Conservation (phyloP, 2,797 vertebrate species). For the Manis crassicaudata region DNA sequence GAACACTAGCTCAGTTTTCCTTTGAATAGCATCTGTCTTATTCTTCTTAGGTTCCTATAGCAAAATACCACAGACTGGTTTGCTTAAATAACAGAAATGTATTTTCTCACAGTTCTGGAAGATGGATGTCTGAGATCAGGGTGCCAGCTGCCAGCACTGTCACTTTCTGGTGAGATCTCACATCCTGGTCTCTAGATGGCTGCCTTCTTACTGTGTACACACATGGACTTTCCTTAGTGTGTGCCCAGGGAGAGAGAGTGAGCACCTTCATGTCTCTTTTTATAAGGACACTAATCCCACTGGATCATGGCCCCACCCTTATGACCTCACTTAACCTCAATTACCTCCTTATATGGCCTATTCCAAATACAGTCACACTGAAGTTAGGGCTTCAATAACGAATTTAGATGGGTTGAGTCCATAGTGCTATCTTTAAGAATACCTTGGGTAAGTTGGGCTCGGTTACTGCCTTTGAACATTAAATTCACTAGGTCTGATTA, state of each 20-base stretch:
- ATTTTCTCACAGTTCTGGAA: neutral
- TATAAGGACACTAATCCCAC: neutral
- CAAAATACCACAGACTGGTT: neutral
- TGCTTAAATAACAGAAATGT: neutral
- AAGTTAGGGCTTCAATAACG: neutral
- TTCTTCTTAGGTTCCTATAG: neutral
- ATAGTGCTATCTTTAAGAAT: neutral
- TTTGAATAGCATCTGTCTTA: neutral
- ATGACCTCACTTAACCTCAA: neutral
- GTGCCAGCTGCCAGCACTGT: neutral
- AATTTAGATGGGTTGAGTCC: neutral
- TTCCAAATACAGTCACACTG: neutral
- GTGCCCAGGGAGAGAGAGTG: neutral
- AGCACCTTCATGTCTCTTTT: neutral
- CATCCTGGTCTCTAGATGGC: neutral
- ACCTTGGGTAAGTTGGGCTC: neutral
- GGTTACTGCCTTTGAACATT: neutral
- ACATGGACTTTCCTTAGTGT: neutral
- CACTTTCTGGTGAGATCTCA: neutral
- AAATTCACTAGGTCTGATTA: conserved; percentile 14
- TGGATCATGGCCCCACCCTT: neutral
- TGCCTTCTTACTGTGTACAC: neutral
- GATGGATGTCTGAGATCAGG: neutral
- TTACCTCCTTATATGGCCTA: neutral
- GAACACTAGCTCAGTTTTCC: neutral